A percentile compares a stretch with the other conserved stretches of the same genome.
phyloP scores from a whole-genome alignment of 2,888 invertebrate genomes.

The Drosophila neonasuta region DNA sequence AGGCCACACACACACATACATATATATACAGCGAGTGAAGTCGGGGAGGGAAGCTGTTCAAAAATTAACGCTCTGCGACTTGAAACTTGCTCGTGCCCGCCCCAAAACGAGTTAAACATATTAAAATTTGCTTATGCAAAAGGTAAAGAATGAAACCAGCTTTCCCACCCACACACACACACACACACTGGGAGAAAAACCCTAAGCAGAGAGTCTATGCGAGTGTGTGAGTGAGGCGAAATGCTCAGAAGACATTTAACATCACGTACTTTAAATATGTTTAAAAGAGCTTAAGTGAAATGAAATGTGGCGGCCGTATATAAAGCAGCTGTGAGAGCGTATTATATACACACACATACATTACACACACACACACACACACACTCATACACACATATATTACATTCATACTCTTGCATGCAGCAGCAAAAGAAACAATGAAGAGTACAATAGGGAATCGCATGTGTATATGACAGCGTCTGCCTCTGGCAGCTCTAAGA shows the following conservation, averaged over 20 bases:
- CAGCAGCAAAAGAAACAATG: background rate
- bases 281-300: conserved; percentile 74
- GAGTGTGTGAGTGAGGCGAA: conserved; percentile 32
- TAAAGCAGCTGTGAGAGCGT: conserved; percentile 19
- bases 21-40: background rate
- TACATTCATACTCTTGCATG: conserved; percentile 1
- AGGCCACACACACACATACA: conserved; percentile 41
- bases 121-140: conserved; percentile 76
- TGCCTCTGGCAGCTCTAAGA: conserved; percentile 39
- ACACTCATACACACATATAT: conserved; percentile 6
- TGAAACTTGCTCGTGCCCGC: conserved; percentile 31
- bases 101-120: conserved; percentile 76
- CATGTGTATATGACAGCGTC: conserved; percentile 51
- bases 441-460: conserved; percentile 27
- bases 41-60: conserved; percentile 46
- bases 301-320: conserved; percentile 54
- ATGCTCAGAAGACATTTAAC: conserved; percentile 70
- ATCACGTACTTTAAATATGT: conserved; percentile 78
- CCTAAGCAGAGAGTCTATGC: background rate
- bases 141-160: conserved; percentile 48
- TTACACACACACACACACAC: conserved; percentile 2
- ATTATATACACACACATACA: conserved; percentile 15
- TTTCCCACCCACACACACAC: conserved; percentile 13
- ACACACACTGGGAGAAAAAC: conserved; percentile 12
- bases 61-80: conserved; percentile 69